A percentile compares a stretch with the other conserved stretches of the same genome.
These are phyloP conservation scores for Drosophila arawakana DNA, from an alignment of 1,140 invertebrate species.

Conservation along the genomic window DNA sequence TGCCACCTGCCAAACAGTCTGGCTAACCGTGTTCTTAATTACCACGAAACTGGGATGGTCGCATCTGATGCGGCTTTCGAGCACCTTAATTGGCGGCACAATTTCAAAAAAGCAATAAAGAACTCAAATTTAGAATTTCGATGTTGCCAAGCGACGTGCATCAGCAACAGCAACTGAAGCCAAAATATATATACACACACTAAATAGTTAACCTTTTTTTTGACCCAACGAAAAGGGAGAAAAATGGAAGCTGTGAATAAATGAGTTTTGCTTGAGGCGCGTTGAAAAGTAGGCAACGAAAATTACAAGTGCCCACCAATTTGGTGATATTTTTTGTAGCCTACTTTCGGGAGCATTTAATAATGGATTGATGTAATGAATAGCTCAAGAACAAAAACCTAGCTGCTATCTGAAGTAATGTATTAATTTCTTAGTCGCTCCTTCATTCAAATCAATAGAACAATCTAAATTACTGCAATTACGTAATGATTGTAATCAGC, in stretches of 20 bases:
- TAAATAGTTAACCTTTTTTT: constrained; percentile 12
- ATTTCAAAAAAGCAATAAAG: constrained; percentile 29
- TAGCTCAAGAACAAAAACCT: no score
- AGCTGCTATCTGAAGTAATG: no score
- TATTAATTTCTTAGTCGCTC: background rate
- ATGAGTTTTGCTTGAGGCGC: no score
- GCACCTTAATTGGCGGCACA: constrained; percentile 30
- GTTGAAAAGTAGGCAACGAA: no score
- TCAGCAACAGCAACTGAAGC: background rate
- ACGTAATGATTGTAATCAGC: constrained; percentile 45
- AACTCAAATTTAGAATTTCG: constrained; percentile 31
- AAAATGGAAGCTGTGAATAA: background rate
- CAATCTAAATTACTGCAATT: constrained; percentile 28
- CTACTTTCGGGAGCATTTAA: no score
- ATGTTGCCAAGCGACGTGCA: constrained; percentile 14
- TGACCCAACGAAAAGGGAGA: background rate
- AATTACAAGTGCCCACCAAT: no score
- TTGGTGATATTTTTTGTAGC: no score
- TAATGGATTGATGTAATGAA: no score
- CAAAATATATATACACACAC: background rate
- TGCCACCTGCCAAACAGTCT: constrained; percentile 16
- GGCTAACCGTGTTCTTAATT: constrained; percentile 33
- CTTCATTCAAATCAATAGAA: constrained; percentile 26
- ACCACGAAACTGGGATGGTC: constrained; percentile 30
- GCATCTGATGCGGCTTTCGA: constrained; percentile 20